A percentile compares a stretch with the other conserved stretches of the same genome.
phyloP scores from a whole-genome alignment of 2,113 vertebrate genomes.

The Neodon shergylaensis region DNA sequence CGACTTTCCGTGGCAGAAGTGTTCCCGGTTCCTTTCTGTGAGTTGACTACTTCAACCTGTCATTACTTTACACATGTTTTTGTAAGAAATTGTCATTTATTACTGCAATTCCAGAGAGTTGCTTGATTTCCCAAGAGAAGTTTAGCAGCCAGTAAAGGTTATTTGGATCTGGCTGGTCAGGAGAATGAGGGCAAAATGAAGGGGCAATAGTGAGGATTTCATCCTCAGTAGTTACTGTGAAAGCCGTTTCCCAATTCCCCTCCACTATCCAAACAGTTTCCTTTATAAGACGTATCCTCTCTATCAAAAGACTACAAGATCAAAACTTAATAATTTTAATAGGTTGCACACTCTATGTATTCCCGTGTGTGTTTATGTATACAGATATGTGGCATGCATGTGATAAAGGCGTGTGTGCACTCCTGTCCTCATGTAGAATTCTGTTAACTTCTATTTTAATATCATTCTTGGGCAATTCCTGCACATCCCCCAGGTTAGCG shows the following conservation, averaged over 20 bases:
- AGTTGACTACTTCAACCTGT: slow-evolving; percentile 76
- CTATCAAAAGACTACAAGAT: not conserved
- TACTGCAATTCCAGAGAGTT: slow-evolving; percentile 78
- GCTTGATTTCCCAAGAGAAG: slow-evolving; percentile 81
- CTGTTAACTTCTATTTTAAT: slow-evolving; percentile 73
- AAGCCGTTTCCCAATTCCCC: not conserved
- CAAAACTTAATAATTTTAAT: not conserved
- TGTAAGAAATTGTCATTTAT: slow-evolving; percentile 83
- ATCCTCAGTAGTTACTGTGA: not conserved
- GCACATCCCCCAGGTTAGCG: slow-evolving; percentile 85
- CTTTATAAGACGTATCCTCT: not conserved
- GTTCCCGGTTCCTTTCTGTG: slow-evolving; percentile 77
- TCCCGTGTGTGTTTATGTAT: not conserved
- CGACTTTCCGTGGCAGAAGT: slow-evolving; percentile 70
- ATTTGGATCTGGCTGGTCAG: slow-evolving; percentile 68
- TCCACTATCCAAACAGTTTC: not conserved
- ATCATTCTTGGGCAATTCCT: slow-evolving; percentile 66
- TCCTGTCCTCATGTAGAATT: not conserved
- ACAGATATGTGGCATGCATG: not conserved
- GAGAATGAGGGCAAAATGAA: slow-evolving; percentile 3
- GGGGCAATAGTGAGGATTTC: not conserved
- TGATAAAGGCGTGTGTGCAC: not conserved
- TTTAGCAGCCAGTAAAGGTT: slow-evolving; percentile 80
- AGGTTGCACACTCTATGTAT: not conserved
- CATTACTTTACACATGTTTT: slow-evolving; percentile 81